Evolutionary conservation across 2,797 vertebrate species (phyloP).

Genomic region (Rhynchotus rufescens): DNA sequence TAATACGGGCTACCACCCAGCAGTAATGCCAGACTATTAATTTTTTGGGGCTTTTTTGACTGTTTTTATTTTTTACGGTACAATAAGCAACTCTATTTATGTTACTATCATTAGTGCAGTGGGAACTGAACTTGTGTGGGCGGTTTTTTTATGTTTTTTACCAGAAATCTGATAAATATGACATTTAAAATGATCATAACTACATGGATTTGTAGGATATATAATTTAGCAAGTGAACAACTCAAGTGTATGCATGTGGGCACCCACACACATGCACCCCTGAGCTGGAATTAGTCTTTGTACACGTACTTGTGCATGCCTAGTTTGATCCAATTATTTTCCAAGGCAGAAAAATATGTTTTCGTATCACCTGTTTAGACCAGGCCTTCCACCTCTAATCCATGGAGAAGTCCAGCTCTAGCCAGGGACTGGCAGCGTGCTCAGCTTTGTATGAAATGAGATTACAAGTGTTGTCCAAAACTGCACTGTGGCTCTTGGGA

Average conservation of each 20-base stretch:
- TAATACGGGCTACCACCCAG: not conserved
- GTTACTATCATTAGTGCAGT: not conserved
- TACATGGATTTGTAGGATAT: not conserved
- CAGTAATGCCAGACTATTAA: not conserved
- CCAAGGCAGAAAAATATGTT: not conserved
- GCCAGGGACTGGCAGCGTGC: not conserved
- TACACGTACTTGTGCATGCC: not conserved
- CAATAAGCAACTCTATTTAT: not conserved
- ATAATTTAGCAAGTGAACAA: not conserved
- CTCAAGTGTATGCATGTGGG: not conserved
- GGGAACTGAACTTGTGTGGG: not conserved
- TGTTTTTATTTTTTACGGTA: not conserved
- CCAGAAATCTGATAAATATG: not conserved
- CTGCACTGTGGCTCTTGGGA: not conserved
- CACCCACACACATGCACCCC: not conserved
- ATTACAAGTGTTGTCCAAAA: not conserved
- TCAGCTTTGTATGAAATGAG: not conserved
- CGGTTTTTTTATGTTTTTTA: not conserved
- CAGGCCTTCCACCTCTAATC: not conserved
- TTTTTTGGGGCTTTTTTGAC: not conserved
- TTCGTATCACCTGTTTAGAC: not conserved
- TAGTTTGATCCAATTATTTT: not conserved
- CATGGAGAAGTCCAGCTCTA: not conserved
- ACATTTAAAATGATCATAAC: not conserved
- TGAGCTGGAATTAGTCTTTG: not conserved